phyloP scores from a whole-genome alignment of 2,797 vertebrate species.

The Intellagama lesueurii region DNA sequence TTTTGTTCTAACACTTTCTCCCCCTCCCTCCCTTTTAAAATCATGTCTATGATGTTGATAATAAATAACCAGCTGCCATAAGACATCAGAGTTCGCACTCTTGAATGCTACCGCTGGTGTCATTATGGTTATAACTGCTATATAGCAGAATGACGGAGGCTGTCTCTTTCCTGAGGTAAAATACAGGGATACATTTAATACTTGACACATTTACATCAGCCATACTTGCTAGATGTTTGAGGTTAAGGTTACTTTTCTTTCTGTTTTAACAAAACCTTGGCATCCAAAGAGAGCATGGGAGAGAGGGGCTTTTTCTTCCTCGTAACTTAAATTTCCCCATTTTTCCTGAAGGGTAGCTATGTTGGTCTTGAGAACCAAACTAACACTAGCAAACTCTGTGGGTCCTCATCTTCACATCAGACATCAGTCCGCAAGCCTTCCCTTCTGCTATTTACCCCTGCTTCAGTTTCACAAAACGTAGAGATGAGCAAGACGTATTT shows the following conservation, averaged over 20 bases:
- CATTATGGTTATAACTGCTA: not conserved
- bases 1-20: slow-evolving; percentile 41
- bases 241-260: slow-evolving; percentile 49
- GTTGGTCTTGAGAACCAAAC: no score
- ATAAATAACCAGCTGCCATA: slow-evolving; percentile 18
- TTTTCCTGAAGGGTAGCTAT: not conserved
- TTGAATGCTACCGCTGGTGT: slow-evolving; percentile 11
- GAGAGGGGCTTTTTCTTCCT: slow-evolving; percentile 20
- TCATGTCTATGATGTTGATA: slow-evolving; percentile 27
- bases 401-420: no score
- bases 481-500: no score
- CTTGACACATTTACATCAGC: slow-evolving; percentile 31
- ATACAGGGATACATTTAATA: slow-evolving; percentile 26
- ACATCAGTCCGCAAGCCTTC: no score
- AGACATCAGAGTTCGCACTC: not conserved
- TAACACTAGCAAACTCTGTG: no score
- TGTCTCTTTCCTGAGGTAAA: not conserved
- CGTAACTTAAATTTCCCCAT: slow-evolving; percentile 32
- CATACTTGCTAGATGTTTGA: slow-evolving; percentile 35
- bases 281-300: slow-evolving; percentile 32
- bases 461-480: no score
- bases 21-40: not conserved
- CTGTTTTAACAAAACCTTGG: slow-evolving; percentile 51
- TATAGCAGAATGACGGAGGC: slow-evolving; percentile 22
- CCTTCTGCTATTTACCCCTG: no score